These are phyloP conservation scores for Cotesia typhae DNA, from an alignment of 1,140 invertebrate species.

Conservation along the genomic window DNA sequence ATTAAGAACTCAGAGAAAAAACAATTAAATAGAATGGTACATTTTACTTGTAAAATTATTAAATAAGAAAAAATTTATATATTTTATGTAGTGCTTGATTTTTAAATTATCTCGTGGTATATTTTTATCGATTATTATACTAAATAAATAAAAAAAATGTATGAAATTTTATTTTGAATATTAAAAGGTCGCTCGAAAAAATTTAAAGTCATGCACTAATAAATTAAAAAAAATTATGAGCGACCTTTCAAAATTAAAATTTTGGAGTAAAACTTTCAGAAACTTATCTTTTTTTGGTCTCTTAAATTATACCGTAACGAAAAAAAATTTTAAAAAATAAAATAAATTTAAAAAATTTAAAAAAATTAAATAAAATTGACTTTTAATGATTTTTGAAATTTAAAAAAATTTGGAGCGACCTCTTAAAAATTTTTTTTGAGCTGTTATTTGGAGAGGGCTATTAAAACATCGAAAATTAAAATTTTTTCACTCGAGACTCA, in stretches of 20 bases:
- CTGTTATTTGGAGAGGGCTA: too few relatives aligned
- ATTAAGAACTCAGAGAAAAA: not conserved
- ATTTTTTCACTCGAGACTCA: too few relatives aligned
- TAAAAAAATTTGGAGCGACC: not conserved
- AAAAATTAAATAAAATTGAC: not conserved
- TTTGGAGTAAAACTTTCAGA: not conserved
- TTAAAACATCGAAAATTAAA: too few relatives aligned
- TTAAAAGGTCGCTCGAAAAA: slow-evolving; percentile 11
- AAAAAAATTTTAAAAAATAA: not conserved
- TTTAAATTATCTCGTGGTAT: slow-evolving; percentile 11
- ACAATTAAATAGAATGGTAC: not conserved
- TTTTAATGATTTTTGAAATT: not conserved
- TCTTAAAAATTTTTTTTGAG: too few relatives aligned
- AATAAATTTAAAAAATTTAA: not conserved
- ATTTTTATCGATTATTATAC: slow-evolving; percentile 18
- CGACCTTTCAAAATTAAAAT: slow-evolving; percentile 18
- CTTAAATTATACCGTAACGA: slow-evolving; percentile 7
- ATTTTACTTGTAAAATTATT: slow-evolving; percentile 18
- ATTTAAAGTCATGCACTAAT: not conserved
- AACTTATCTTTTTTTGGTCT: slow-evolving; percentile 12
- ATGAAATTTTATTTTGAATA: not conserved
- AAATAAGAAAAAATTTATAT: slow-evolving; percentile 6
- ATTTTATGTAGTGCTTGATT: slow-evolving; percentile 5
- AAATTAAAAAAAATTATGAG: slow-evolving; percentile 8
- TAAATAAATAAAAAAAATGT: slow-evolving; percentile 13